Conservation (phyloP, 2,797 vertebrate genomes). For the Schizopygopsis malacanthus region DNA sequence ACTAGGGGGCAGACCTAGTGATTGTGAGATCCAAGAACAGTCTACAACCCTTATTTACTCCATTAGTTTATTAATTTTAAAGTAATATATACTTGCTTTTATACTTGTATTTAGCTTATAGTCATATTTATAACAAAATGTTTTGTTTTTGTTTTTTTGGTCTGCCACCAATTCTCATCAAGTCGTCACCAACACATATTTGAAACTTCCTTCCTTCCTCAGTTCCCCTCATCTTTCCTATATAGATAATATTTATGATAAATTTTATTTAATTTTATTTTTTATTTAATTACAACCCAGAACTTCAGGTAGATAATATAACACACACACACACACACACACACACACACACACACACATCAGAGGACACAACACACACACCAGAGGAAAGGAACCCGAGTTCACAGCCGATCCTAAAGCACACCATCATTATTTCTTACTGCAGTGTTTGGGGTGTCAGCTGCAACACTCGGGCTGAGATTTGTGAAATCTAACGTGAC, state of each 20-base stretch:
- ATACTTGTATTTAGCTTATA: neutral
- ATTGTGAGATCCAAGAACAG: neutral
- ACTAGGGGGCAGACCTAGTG: slow-evolving; percentile 9
- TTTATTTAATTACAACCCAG: too few relatives aligned
- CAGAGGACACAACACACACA: neutral
- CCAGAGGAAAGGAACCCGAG: slow-evolving; percentile 15
- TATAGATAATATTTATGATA: neutral
- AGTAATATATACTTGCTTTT: neutral
- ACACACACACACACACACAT: neutral
- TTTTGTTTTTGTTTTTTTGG: neutral
- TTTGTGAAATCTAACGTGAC: neutral
- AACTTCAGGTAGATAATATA: neutral
- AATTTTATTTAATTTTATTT: too few relatives aligned
- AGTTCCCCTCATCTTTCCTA: too few relatives aligned
- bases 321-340: neutral
- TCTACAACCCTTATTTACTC: neutral
- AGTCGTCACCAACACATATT: neutral
- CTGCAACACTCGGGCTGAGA: neutral
- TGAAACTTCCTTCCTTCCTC: neutral
- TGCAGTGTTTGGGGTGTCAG: neutral
- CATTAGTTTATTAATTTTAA: neutral
- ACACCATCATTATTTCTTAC: neutral
- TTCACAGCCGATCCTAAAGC: neutral
- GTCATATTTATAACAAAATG: neutral
- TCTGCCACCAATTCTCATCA: neutral